phyloP scores from a whole-genome alignment of 1,140 invertebrate species.

The Drosophila baimaii region DNA sequence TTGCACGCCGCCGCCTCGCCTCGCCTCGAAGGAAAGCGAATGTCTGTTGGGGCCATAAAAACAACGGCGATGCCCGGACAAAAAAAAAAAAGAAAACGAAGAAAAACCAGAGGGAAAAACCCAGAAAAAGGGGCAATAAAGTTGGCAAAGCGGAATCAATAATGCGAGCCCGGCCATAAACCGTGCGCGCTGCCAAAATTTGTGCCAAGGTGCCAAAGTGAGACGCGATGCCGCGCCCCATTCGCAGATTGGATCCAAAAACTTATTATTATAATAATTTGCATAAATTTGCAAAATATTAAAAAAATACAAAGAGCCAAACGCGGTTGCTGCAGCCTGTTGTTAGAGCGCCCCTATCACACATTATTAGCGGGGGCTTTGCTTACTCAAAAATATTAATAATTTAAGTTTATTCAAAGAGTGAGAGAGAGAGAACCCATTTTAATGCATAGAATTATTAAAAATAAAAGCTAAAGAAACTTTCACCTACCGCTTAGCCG shows the following conservation, averaged over 20 bases:
- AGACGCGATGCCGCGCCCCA: constrained; percentile 7
- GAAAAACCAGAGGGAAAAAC: constrained; percentile 8
- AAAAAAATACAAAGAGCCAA: constrained; percentile 12
- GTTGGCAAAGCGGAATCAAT: constrained; percentile 44
- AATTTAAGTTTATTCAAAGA: too few species aligned
- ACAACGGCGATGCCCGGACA: constrained; percentile 19
- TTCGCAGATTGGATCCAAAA: constrained; percentile 49
- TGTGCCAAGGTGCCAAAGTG: constrained; percentile 49
- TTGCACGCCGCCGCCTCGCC: constrained; percentile 1
- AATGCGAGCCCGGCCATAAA: constrained; percentile 56
- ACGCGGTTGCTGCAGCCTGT: too few species aligned
- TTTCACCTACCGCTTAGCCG: background rate
- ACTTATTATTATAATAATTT: constrained; percentile 63
- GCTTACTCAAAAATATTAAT: too few species aligned
- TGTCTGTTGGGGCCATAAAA: constrained; percentile 74
- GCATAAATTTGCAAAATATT: constrained; percentile 63
- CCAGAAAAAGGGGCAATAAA: constrained; percentile 32
- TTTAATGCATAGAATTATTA: background rate
- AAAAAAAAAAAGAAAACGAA: constrained; percentile 6
- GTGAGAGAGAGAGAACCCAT: background rate
- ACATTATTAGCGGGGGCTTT: background rate
- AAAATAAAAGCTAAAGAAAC: too few species aligned
- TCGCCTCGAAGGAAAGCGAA: constrained; percentile 26
- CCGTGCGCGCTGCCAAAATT: constrained; percentile 45
- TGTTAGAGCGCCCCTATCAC: background rate